Evolutionary conservation across 1,140 invertebrate genomes (phyloP).

Genomic region (Cydia fagiglandana): DNA sequence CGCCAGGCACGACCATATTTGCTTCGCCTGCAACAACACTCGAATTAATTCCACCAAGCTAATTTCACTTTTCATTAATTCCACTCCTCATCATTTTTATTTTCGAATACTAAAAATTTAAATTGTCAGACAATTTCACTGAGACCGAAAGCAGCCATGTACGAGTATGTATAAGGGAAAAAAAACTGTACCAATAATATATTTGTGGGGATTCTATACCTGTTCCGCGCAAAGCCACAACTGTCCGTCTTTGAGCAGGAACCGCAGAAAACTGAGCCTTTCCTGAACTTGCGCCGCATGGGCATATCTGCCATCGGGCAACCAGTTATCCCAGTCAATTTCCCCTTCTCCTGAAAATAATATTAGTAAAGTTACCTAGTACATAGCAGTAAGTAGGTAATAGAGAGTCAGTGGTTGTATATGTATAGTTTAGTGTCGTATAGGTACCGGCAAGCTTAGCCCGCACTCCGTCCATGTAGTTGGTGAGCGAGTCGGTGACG

Average conservation of each 20-base stretch:
- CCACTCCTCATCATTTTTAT: too few species aligned
- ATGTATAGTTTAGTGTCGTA: slow-evolving; percentile 29
- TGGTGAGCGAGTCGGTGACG: slow-evolving; percentile 94
- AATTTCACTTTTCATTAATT: too few species aligned
- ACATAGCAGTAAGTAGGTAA: not conserved
- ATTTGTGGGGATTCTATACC: slow-evolving; percentile 50
- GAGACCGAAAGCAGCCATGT: too few species aligned
- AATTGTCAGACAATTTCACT: too few species aligned
- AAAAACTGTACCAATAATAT: too few species aligned
- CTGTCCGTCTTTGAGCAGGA: slow-evolving; percentile 95
- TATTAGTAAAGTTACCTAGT: not conserved
- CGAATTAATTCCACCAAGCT: slow-evolving; percentile 8
- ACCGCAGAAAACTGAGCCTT: slow-evolving; percentile 95
- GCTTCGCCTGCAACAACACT: slow-evolving; percentile 84
- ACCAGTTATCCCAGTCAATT: slow-evolving; percentile 89
- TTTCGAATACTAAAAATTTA: too few species aligned
- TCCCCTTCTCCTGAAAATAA: slow-evolving; percentile 81
- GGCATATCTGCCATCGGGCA: slow-evolving; percentile 94
- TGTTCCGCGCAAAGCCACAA: slow-evolving; percentile 97
- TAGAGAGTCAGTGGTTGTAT: not conserved
- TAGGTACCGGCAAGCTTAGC: slow-evolving; percentile 61
- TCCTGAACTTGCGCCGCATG: slow-evolving; percentile 96
- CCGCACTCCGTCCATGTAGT: slow-evolving; percentile 94
- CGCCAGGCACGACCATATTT: slow-evolving; percentile 98
- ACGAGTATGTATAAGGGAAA: too few species aligned